These are phyloP conservation scores for Yasuhikotakia modesta DNA, from an alignment of 2,797 vertebrate genomes.

Conservation along the genomic window DNA sequence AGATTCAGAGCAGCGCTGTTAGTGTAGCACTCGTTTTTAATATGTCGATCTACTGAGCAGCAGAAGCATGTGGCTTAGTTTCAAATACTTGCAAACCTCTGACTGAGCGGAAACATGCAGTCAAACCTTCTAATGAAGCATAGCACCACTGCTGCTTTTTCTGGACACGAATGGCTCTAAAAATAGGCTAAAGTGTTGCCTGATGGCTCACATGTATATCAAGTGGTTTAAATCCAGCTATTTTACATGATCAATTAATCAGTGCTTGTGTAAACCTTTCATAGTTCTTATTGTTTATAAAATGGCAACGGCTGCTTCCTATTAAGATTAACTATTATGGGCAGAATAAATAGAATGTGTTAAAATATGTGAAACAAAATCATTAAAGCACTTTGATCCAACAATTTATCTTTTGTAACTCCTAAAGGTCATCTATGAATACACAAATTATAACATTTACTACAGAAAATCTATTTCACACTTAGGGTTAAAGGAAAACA, in stretches of 20 bases:
- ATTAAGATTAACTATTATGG: not conserved
- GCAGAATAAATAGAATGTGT: not conserved
- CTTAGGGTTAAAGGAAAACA: not conserved
- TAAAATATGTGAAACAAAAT: not conserved
- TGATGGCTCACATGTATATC: not conserved
- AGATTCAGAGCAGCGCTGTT: conserved; percentile 13
- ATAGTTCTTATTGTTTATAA: not conserved
- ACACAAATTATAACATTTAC: not conserved
- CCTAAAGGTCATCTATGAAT: not conserved
- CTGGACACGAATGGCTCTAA: conserved; percentile 31
- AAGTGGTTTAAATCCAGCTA: not conserved
- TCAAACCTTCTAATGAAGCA: conserved; percentile 40
- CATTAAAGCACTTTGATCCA: not conserved
- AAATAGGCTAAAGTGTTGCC: conserved; percentile 3
- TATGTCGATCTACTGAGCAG: no score
- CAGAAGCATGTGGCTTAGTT: no score
- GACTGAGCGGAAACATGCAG: conserved; percentile 40
- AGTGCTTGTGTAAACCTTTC: not conserved
- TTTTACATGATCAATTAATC: not conserved
- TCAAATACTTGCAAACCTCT: no score
- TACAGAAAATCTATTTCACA: not conserved
- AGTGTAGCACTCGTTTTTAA: conserved; percentile 6
- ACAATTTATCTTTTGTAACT: not conserved
- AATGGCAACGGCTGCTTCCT: not conserved
- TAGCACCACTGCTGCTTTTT: conserved; percentile 30